These are phyloP conservation scores for Sternarchorhynchus goeldii DNA, from an alignment of 2,797 vertebrate genomes.

Conservation along the genomic window DNA sequence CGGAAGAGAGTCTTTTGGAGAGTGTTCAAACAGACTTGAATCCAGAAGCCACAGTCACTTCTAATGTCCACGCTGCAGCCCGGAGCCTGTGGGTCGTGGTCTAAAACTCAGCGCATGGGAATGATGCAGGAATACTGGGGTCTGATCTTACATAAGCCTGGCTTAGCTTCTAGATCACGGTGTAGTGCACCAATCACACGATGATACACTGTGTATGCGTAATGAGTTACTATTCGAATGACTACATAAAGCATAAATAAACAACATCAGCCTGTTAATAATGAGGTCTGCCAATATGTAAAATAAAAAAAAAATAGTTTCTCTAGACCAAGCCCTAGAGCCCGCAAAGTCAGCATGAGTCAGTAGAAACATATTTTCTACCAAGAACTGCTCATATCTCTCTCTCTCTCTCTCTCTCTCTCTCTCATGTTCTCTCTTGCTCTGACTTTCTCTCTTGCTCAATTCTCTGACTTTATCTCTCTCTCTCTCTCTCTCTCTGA, in stretches of 20 bases:
- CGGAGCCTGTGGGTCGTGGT: conserved; percentile 24
- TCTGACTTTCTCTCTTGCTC: neutral
- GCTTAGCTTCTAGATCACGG: conserved; percentile 17
- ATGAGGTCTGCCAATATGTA: neutral
- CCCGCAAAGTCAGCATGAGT: neutral
- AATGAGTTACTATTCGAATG: neutral
- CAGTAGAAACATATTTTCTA: neutral
- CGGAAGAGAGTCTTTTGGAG: neutral
- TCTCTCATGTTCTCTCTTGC: neutral
- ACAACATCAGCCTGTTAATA: no score
- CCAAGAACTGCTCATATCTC: neutral
- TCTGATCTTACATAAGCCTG: conserved; percentile 7
- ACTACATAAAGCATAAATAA: neutral
- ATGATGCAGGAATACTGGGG: conserved; percentile 38
- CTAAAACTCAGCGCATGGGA: conserved; percentile 26
- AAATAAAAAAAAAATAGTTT: neutral
- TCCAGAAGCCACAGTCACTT: conserved; percentile 4
- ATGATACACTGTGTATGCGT: no score
- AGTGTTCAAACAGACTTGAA: conserved; percentile 12
- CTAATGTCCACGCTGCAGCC: neutral
- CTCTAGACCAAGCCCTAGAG: neutral
- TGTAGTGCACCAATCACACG: neutral
- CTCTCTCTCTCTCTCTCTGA: neutral
- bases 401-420: neutral
- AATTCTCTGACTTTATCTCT: conserved; percentile 25